Evolutionary conservation across 2,797 vertebrate genomes (phyloP).

Genomic region (Tamandua tetradactyla): DNA sequence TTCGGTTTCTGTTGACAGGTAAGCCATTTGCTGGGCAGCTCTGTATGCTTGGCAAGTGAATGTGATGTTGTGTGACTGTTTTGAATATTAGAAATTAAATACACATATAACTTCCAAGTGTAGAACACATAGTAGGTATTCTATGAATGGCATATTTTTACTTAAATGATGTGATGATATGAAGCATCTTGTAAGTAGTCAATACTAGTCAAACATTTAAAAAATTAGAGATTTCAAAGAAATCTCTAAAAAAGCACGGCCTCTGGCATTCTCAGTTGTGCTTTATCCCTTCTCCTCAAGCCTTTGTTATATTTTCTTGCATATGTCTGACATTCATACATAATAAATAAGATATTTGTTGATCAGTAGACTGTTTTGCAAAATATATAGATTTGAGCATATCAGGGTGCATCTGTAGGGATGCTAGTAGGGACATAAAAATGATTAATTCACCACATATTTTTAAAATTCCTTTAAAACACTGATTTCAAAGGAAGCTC

Average conservation of each 20-base stretch:
- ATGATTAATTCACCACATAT: background rate
- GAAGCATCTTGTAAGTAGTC: background rate
- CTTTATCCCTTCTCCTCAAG: background rate
- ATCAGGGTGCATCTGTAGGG: background rate
- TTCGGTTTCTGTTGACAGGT: background rate
- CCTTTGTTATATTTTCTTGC: background rate
- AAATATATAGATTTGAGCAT: background rate
- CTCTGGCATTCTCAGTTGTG: background rate
- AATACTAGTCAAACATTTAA: background rate
- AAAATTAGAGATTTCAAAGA: too few relatives aligned
- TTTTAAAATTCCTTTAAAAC: background rate
- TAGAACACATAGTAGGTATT: background rate
- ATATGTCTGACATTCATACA: background rate
- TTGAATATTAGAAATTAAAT: background rate
- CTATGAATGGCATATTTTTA: background rate
- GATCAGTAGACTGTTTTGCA: background rate
- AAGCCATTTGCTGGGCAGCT: background rate
- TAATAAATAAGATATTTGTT: background rate
- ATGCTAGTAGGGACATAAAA: background rate
- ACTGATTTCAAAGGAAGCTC: background rate
- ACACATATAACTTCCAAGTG: background rate
- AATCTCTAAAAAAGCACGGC: background rate
- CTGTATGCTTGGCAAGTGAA: background rate
- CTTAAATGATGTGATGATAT: background rate
- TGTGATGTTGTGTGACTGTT: background rate